These are phyloP conservation scores for Volucella bombylans DNA, from an alignment of 2,888 invertebrate species.

Conservation along the genomic window DNA sequence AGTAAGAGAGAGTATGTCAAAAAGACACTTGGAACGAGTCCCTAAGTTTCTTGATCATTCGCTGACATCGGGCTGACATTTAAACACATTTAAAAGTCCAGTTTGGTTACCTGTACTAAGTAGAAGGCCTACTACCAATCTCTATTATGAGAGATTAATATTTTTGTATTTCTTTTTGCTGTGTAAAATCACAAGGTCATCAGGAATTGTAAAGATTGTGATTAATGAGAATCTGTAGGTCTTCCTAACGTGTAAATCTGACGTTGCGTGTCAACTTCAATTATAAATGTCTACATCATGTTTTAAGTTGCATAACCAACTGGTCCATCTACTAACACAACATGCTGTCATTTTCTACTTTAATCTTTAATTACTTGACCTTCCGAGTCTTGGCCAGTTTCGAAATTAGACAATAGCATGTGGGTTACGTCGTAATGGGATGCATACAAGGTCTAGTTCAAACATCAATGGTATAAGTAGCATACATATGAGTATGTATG, in stretches of 20 bases:
- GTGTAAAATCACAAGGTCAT: background rate
- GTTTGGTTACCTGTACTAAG: too few relatives aligned
- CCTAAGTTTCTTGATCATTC: too few relatives aligned
- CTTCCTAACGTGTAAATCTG: background rate
- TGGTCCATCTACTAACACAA: background rate
- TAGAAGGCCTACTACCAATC: too few relatives aligned
- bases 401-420: slow-evolving; percentile 2
- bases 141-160: background rate
- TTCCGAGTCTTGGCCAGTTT: slow-evolving; percentile 8
- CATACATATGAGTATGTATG: too few relatives aligned
- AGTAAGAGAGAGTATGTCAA: too few relatives aligned
- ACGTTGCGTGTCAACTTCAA: background rate
- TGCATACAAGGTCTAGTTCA: slow-evolving; percentile 30
- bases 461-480: background rate
- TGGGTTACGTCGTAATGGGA: background rate
- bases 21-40: too few relatives aligned
- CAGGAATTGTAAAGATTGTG: background rate
- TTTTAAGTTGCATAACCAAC: background rate
- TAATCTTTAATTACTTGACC: slow-evolving; percentile 27
- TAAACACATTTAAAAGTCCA: too few relatives aligned
- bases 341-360: slow-evolving; percentile 19
- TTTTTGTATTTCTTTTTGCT: too few relatives aligned
- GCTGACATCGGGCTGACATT: too few relatives aligned
- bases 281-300: background rate
- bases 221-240: background rate